Evolutionary conservation across 2,113 vertebrate genomes (phyloP).

Genomic region (Myotis brandtii): DNA sequence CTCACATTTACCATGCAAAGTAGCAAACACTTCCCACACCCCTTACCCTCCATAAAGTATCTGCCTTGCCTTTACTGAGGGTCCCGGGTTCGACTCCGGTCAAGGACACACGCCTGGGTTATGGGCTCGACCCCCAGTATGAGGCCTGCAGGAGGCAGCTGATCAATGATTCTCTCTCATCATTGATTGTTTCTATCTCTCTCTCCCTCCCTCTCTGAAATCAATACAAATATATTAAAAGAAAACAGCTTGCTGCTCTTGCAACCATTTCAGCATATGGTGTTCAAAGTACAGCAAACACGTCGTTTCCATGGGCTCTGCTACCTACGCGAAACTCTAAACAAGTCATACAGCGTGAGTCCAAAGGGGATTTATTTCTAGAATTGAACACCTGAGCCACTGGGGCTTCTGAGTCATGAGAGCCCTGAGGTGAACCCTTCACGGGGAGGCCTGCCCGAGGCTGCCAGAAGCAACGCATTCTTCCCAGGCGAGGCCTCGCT

Average conservation of each 20-base stretch:
- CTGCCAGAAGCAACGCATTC: neutral
- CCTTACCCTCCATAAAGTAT: neutral
- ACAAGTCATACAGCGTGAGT: neutral
- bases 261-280: neutral
- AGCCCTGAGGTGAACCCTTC: neutral
- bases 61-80: neutral
- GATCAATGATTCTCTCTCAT: too few species aligned
- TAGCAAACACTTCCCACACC: neutral
- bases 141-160: too few species aligned
- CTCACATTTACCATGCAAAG: neutral
- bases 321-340: constrained; percentile 43
- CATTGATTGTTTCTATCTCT: too few species aligned
- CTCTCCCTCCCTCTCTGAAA: too few species aligned
- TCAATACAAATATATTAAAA: too few species aligned
- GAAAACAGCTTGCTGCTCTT: constrained; percentile 25
- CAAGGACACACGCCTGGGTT: too few species aligned
- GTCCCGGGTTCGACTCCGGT: too few species aligned
- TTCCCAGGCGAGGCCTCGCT: neutral
- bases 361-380: constrained; percentile 43
- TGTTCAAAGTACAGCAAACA: neutral
- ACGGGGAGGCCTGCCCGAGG: neutral
- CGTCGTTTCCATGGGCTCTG: neutral
- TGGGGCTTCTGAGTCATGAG: constrained; percentile 13
- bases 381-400: constrained; percentile 17
- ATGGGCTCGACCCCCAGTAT: too few species aligned